Percentiles rank a stretch among this genome's conserved stretches.
phyloP scores from a whole-genome alignment of 2,797 vertebrate species.

The Pipistrellus kuhlii region DNA sequence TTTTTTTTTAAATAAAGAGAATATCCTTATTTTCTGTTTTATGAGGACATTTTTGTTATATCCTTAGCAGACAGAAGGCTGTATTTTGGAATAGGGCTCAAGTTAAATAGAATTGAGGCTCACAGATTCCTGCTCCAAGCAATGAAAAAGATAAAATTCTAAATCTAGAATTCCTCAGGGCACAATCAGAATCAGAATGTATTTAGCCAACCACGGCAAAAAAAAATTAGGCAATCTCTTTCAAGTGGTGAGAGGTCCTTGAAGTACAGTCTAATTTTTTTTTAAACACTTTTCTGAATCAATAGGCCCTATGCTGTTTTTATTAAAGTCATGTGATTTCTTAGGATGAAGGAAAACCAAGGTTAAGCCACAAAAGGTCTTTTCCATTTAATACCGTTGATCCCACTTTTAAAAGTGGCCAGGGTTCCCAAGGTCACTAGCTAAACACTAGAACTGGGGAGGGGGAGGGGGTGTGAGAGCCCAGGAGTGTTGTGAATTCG shows the following conservation, averaged over 20 bases:
- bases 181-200: conserved; percentile 64
- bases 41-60: conserved; percentile 57
- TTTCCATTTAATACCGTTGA: conserved; percentile 55
- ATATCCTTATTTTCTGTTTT: conserved; percentile 46
- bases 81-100: conserved; percentile 14
- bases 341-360: conserved; percentile 63
- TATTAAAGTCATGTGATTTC: conserved; percentile 42
- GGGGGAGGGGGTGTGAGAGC: background rate
- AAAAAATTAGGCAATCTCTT: conserved; percentile 54
- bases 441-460: background rate
- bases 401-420: conserved; percentile 45
- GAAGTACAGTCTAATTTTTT: conserved; percentile 36
- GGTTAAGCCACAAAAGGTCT: conserved; percentile 41
- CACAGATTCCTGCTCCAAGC: conserved; percentile 40
- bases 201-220: conserved; percentile 69
- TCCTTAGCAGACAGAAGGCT: background rate
- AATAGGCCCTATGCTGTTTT: background rate
- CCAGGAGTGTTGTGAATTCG: background rate
- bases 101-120: conserved; percentile 11
- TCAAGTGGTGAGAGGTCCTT: conserved; percentile 39
- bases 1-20: background rate
- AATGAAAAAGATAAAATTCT: conserved; percentile 62
- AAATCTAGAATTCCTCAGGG: conserved; percentile 65
- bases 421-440: background rate
- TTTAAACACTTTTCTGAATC: conserved; percentile 48